These are phyloP conservation scores for Aythya baeri DNA, from an alignment of 2,113 vertebrate species.

Conservation along the genomic window DNA sequence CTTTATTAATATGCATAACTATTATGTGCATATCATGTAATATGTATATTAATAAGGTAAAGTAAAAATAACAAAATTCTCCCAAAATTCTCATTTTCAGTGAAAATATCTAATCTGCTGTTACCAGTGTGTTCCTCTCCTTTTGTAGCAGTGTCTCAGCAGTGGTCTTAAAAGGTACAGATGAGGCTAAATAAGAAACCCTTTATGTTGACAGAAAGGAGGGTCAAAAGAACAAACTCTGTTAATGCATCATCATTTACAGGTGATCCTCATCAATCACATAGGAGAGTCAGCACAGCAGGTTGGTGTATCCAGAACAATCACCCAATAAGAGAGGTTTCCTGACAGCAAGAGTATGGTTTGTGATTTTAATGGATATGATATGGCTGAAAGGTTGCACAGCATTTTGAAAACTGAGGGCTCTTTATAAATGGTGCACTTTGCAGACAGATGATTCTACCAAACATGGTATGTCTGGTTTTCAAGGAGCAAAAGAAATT, in stretches of 20 bases:
- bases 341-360: not conserved
- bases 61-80: not conserved
- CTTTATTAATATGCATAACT: not conserved
- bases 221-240: not conserved
- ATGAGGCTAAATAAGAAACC: not conserved
- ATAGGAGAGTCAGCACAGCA: not conserved
- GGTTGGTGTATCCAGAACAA: not conserved
- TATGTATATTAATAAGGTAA: not conserved
- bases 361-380: not conserved
- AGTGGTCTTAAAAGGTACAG: not conserved
- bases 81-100: not conserved
- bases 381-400: not conserved
- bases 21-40: too few species aligned
- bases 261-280: not conserved
- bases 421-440: not conserved
- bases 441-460: not conserved
- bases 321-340: not conserved
- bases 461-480: not conserved
- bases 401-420: not conserved
- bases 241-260: not conserved
- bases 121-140: not conserved
- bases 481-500: not conserved
- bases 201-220: not conserved
- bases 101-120: not conserved
- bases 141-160: not conserved